These are phyloP conservation scores for Leptinotarsa peninsularis DNA, from an alignment of 2,888 invertebrate species.

Conservation along the genomic window DNA sequence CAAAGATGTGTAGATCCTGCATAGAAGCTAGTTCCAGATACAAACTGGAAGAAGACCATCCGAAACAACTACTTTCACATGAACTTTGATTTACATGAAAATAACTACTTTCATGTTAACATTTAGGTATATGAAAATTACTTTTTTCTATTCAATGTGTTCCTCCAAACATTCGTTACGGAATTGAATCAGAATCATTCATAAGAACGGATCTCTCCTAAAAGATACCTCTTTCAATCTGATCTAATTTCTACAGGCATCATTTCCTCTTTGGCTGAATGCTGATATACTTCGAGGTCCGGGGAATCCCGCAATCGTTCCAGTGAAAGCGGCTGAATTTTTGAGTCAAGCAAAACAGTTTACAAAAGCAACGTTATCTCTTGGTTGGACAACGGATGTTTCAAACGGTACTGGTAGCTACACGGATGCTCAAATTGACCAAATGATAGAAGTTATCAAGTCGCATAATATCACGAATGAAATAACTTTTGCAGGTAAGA, in stretches of 20 bases:
- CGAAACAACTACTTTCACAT: too few relatives aligned
- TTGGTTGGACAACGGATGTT: slow-evolving; percentile 77
- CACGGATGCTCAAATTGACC: slow-evolving; percentile 72
- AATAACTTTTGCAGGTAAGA: slow-evolving; percentile 77
- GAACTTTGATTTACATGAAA: too few relatives aligned
- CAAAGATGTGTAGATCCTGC: too few relatives aligned
- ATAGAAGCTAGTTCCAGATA: too few relatives aligned
- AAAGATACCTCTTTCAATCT: too few relatives aligned
- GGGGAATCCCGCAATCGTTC: slow-evolving; percentile 70
- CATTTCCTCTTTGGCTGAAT: slow-evolving; percentile 86
- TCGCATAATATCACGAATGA: slow-evolving; percentile 72
- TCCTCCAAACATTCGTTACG: too few relatives aligned
- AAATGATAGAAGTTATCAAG: slow-evolving; percentile 75
- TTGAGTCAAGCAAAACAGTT: slow-evolving; percentile 71
- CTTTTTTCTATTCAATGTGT: too few relatives aligned
- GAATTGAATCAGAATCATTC: too few relatives aligned
- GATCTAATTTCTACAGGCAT: slow-evolving; percentile 67
- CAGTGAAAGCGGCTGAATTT: slow-evolving; percentile 77
- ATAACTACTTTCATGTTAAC: too few relatives aligned
- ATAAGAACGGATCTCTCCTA: too few relatives aligned
- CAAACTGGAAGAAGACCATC: too few relatives aligned
- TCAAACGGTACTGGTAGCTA: slow-evolving; percentile 69
- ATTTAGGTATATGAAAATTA: too few relatives aligned
- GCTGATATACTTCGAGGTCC: slow-evolving; percentile 88
- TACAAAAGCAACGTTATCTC: slow-evolving; percentile 76